Evolutionary conservation across 2,797 vertebrate genomes (phyloP).

Genomic region (Setipinna tenuifilis): DNA sequence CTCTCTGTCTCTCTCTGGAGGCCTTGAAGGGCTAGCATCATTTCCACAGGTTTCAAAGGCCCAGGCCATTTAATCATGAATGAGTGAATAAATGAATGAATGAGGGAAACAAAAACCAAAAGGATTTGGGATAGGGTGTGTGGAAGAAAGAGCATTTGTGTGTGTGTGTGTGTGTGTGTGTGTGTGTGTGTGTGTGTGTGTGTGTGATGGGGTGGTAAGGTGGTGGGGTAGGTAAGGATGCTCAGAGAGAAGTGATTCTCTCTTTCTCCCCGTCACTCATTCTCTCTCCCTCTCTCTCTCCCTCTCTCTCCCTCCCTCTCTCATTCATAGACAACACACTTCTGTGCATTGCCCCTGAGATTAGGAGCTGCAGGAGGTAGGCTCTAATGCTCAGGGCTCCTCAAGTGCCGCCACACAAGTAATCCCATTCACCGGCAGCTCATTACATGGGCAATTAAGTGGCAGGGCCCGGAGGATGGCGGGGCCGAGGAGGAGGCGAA

Average conservation of each 20-base stretch:
- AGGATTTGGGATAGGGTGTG: neutral
- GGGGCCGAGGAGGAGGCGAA: slow-evolving; percentile 38
- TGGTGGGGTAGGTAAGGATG: slow-evolving; percentile 66
- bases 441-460: slow-evolving; percentile 91
- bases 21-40: slow-evolving; percentile 69
- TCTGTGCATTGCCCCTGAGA: slow-evolving; percentile 76
- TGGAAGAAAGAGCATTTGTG: slow-evolving; percentile 62
- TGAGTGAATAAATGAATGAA: too few species aligned
- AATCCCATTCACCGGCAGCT: slow-evolving; percentile 81
- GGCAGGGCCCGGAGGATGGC: slow-evolving; percentile 52
- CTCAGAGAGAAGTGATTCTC: slow-evolving; percentile 62
- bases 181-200: too few species aligned
- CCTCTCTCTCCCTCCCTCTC: slow-evolving; percentile 6
- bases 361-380: slow-evolving; percentile 78
- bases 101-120: neutral
- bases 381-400: slow-evolving; percentile 72
- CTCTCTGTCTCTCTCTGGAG: slow-evolving; percentile 54
- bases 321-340: slow-evolving; percentile 75
- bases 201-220: slow-evolving; percentile 58
- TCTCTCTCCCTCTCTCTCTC: slow-evolving; percentile 27
- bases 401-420: slow-evolving; percentile 83
- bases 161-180: too few species aligned
- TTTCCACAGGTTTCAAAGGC: slow-evolving; percentile 79
- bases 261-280: slow-evolving; percentile 41
- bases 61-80: slow-evolving; percentile 72